These are phyloP conservation scores for Ditula angustiorana DNA, from an alignment of 2,888 invertebrate species.

Conservation along the genomic window DNA sequence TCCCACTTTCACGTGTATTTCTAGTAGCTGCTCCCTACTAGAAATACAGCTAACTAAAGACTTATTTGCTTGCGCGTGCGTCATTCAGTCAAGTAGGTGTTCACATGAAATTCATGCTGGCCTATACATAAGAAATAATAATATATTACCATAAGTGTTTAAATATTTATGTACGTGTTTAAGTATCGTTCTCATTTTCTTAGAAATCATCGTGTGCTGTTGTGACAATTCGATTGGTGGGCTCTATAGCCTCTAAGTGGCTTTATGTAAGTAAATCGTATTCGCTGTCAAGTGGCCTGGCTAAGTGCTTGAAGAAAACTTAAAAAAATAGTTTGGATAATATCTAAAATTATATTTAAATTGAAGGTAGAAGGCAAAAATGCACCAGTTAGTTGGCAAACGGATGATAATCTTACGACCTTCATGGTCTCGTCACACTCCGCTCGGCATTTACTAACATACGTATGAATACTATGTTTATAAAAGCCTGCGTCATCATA, in stretches of 20 bases:
- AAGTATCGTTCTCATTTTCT: background rate
- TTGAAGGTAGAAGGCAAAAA: slow-evolving; percentile 15
- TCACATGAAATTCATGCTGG: no score
- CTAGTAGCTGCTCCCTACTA: no score
- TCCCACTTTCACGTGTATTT: no score
- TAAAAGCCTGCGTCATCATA: slow-evolving; percentile 17
- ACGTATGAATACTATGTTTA: slow-evolving; percentile 22
- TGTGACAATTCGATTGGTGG: background rate
- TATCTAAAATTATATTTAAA: background rate
- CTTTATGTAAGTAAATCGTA: background rate
- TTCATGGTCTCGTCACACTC: slow-evolving; percentile 30
- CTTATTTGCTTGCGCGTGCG: no score
- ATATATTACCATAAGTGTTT: no score
- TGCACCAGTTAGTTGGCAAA: background rate
- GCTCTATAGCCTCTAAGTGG: background rate
- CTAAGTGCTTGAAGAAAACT: background rate
- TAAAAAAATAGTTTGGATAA: background rate
- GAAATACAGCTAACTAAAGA: no score
- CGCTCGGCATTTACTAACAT: slow-evolving; percentile 12
- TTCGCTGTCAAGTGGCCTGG: background rate
- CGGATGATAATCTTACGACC: slow-evolving; percentile 20
- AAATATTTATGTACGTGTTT: no score
- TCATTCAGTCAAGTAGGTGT: no score
- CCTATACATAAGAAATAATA: no score
- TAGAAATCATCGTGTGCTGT: background rate